These are phyloP conservation scores for Euleptes europaea DNA, from an alignment of 2,113 vertebrate genomes.

Conservation along the genomic window DNA sequence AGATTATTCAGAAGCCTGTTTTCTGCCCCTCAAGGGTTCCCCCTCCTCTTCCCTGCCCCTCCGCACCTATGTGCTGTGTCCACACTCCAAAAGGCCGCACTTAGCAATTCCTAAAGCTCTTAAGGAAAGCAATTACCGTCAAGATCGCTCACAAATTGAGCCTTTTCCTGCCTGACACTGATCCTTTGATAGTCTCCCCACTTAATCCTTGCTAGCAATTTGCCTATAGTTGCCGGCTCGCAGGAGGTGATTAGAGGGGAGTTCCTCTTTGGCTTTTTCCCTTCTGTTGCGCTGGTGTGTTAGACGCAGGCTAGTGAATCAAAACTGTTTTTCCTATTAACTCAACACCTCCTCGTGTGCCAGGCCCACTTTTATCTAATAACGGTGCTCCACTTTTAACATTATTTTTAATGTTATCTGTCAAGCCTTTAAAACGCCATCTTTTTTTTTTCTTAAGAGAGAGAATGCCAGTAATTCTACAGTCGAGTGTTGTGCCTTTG, in stretches of 20 bases:
- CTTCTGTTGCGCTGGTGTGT: constrained; percentile 61
- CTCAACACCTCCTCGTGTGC: constrained; percentile 68
- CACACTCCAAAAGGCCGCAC: constrained; percentile 40
- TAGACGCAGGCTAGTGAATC: constrained; percentile 63
- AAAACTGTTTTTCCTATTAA: constrained; percentile 71
- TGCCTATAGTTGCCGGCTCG: constrained; percentile 77
- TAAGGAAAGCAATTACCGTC: constrained; percentile 75
- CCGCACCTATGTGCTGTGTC: constrained; percentile 31
- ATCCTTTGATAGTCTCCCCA: constrained; percentile 77
- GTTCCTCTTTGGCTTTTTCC: constrained; percentile 67
- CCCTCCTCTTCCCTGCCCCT: constrained; percentile 8
- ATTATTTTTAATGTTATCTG: constrained; percentile 31
- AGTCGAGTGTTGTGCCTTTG: neutral
- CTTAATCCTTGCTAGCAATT: constrained; percentile 81
- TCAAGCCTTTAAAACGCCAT: constrained; percentile 36
- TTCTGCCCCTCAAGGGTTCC: neutral
- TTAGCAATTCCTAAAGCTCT: constrained; percentile 66
- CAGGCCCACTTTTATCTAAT: constrained; percentile 66
- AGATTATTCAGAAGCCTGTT: neutral
- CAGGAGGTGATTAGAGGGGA: constrained; percentile 78
- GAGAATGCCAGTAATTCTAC: constrained; percentile 5
- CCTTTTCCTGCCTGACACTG: constrained; percentile 81
- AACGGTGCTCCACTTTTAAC: constrained; percentile 47
- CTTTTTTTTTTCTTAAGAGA: constrained; percentile 1
- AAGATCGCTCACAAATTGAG: constrained; percentile 79